These are phyloP conservation scores for Petrosia ficiformis DNA, from an alignment of 37 sponge, comb jelly and placozoan species.

Conservation along the genomic window DNA sequence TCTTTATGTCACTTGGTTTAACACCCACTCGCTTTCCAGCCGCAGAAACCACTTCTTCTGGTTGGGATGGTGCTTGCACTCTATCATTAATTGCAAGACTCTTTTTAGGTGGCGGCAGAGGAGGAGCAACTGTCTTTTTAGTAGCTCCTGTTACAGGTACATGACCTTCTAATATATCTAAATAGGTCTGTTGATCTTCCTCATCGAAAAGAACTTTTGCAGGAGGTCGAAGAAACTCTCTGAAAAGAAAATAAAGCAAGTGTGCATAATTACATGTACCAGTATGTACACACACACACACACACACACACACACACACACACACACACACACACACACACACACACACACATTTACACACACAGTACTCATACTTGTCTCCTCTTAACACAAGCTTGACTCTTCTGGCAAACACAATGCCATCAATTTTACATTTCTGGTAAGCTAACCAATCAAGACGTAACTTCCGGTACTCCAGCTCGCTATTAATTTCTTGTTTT, in stretches of 20 bases:
- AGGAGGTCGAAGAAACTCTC: conserved; percentile 54
- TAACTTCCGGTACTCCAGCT: conserved; percentile 56
- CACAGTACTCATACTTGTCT: conserved; percentile 63
- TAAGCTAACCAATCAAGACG: conserved; percentile 72
- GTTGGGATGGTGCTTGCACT: not conserved
- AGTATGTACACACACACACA: too few relatives aligned
- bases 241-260: conserved; percentile 10
- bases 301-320: too few relatives aligned
- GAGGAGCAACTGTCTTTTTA: not conserved
- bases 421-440: conserved; percentile 66
- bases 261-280: too few relatives aligned
- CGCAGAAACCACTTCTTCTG: not conserved
- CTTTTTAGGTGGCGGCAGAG: not conserved
- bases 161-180: conserved; percentile 49
- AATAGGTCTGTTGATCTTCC: conserved; percentile 59
- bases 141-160: not conserved
- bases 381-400: conserved; percentile 75
- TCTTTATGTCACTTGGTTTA: conserved; percentile 15
- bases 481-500: conserved; percentile 21
- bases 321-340: too few relatives aligned
- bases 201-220: conserved; percentile 61
- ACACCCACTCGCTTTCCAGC: not conserved
- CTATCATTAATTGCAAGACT: not conserved
- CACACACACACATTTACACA: too few relatives aligned
- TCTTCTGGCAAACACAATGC: conserved; percentile 60